These are phyloP conservation scores for Chelonia mydas DNA, from an alignment of 2,797 vertebrate species.

Conservation along the genomic window DNA sequence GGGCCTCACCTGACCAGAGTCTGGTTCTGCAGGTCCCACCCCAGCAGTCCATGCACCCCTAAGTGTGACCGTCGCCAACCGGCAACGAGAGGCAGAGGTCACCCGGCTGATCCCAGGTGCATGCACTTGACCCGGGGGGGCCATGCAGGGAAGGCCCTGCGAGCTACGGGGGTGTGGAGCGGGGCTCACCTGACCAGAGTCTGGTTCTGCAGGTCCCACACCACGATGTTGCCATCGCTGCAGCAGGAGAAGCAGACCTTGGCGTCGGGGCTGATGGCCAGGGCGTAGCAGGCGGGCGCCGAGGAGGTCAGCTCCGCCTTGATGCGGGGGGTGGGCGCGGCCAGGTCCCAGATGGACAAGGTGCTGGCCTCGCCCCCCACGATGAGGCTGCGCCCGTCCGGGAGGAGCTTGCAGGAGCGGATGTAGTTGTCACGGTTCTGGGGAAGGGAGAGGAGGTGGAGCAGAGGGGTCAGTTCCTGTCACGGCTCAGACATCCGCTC, in stretches of 20 bases:
- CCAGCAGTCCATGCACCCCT: too few species aligned
- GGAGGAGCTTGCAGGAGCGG: constrained; percentile 86
- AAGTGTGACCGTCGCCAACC: too few species aligned
- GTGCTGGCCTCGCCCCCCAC: constrained; percentile 88
- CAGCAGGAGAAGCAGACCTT: constrained; percentile 89
- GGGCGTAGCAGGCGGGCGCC: constrained; percentile 85
- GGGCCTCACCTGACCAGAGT: constrained; percentile 72
- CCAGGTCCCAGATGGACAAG: constrained; percentile 88
- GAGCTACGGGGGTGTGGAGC: too few species aligned
- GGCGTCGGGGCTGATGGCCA: constrained; percentile 86
- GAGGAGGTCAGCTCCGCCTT: constrained; percentile 87
- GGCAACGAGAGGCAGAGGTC: too few species aligned
- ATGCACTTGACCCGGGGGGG: not conserved
- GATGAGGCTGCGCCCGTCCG: constrained; percentile 84
- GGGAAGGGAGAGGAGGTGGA: not conserved
- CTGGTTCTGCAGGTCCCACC: constrained; percentile 85
- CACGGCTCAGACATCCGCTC: not conserved
- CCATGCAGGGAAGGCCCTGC: fast-evolving
- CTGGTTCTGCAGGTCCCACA: constrained; percentile 85
- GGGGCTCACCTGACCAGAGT: constrained; percentile 74
- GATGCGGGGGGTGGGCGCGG: constrained; percentile 85
- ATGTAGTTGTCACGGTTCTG: constrained; percentile 88
- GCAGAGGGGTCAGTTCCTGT: too few species aligned
- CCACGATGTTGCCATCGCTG: constrained; percentile 87
- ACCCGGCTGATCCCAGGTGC: too few species aligned